Evolutionary conservation across 2,888 invertebrate species (phyloP), one percentile per base, ranked within the genome.

Genomic region (Cryptus viduatorius): DNA sequence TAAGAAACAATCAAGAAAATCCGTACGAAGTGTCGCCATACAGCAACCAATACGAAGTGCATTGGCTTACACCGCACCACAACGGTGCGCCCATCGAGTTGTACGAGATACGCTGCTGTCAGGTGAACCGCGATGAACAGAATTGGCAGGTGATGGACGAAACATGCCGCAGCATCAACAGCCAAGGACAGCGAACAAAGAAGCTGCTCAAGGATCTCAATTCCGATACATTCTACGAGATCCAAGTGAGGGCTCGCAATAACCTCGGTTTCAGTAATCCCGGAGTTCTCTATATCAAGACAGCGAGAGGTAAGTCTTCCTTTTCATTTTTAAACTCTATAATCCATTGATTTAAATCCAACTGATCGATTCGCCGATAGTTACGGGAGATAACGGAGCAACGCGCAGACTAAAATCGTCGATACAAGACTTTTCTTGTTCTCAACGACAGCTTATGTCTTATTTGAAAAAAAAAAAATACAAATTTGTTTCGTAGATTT

Each of bases 31-130:
- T 94, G 3, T 96, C 96, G 56, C 95, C 95, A 59, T 98, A 96
- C 93, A 96, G 96, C 37, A 96, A 97, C 94, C 96, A 96, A 92
- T 98, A 96, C 92, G 97, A 98, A 91, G 93, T 98, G 24, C 95
- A 96, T 91, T 98, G 98, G 98, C 96, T 96, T 90, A 96, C 97
- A 72, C 98, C 98, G 0, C 96, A 96, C 72, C 97, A 98, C 92
- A 98, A 98, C 94, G 98, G 98, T 8, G 98, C 98, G 94, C 97
- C 96, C 37, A 98, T 98, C 91, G 97, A 97, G 92, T 95, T 95
- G 93, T 98, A 98, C 94, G 95, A 96, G 93, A 95, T 98, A 87
- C 96, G 95, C 92, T 97, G 96, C 94, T 98, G 98, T 93, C 96
- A 96, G 92, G 97, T 96, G 37, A 94, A 95, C 69, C 96, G 96